phyloP scores from a whole-genome alignment of 2,888 invertebrate genomes.

The Parthenolecanium corni region DNA sequence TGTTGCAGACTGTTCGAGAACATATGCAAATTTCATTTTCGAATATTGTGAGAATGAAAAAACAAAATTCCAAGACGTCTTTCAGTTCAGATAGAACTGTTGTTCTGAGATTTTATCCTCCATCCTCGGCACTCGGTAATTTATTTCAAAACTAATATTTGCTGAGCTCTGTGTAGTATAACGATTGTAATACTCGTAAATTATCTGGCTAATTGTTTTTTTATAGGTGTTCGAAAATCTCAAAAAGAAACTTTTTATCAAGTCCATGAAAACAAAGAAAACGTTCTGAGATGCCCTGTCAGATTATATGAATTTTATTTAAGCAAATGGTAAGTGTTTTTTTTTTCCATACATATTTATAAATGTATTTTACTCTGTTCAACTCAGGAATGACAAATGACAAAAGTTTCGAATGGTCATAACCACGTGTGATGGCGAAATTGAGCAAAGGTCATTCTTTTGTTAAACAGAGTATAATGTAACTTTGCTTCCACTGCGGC shows the following conservation, averaged over 20 bases:
- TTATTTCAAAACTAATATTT: conserved; percentile 33
- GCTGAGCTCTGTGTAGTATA: too few relatives aligned
- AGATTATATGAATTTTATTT: conserved; percentile 93
- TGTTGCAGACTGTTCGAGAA: conserved; percentile 68
- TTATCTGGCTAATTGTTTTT: neutral
- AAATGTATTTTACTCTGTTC: neutral
- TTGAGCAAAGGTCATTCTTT: too few relatives aligned
- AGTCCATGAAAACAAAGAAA: conserved; percentile 85
- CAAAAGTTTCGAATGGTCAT: too few relatives aligned
- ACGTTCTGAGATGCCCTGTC: conserved; percentile 86
- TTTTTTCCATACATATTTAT: too few relatives aligned
- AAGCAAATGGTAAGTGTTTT: conserved; percentile 72
- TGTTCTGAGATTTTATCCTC: conserved; percentile 74
- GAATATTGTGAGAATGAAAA: conserved; percentile 94
- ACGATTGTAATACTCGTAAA: neutral
- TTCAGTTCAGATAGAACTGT: conserved; percentile 70
- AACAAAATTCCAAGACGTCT: conserved; percentile 54
- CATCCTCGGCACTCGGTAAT: conserved; percentile 65
- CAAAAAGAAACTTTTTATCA: conserved; percentile 81
- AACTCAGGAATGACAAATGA: neutral
- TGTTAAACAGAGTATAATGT: too few relatives aligned
- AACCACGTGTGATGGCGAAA: too few relatives aligned
- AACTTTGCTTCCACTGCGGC: too few relatives aligned
- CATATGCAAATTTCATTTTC: conserved; percentile 88
- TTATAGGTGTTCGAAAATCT: conserved; percentile 57